phyloP scores from a whole-genome alignment of 2,797 vertebrate genomes.

The Dallia pectoralis region DNA sequence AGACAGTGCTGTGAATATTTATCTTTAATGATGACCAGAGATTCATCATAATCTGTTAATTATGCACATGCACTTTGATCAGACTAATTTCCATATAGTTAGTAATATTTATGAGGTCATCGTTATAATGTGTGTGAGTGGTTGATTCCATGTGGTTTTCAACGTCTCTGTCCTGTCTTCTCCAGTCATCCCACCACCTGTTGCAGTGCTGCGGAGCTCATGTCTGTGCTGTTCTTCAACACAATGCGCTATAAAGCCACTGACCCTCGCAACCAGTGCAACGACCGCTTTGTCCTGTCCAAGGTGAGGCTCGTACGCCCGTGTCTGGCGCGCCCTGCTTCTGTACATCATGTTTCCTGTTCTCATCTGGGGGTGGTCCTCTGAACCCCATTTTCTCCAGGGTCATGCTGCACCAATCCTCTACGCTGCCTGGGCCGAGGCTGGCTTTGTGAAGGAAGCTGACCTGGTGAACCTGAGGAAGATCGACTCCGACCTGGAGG shows the following conservation, averaged over 20 bases:
- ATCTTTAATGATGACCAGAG: no score
- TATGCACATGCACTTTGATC: no score
- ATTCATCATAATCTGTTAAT: no score
- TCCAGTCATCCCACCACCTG: conserved; percentile 85
- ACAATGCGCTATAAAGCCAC: conserved; percentile 82
- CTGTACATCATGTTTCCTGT: neutral
- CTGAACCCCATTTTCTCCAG: conserved; percentile 41
- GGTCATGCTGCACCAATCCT: conserved; percentile 79
- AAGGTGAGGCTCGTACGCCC: conserved; percentile 71
- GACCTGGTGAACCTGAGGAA: conserved; percentile 80
- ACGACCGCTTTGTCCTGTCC: conserved; percentile 85
- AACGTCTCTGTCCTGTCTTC: conserved; percentile 7
- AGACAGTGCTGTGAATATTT: no score
- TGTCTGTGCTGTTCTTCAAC: conserved; percentile 89
- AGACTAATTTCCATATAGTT: no score
- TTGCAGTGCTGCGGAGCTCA: conserved; percentile 85
- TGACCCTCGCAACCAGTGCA: conserved; percentile 80
- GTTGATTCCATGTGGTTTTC: no score
- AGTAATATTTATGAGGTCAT: no score
- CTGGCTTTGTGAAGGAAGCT: conserved; percentile 71
- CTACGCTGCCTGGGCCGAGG: conserved; percentile 81
- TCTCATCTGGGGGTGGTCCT: neutral
- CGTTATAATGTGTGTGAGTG: no score
- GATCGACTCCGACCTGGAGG: conserved; percentile 78
- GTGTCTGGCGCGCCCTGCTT: neutral